These are phyloP conservation scores for Semibalanus balanoides DNA, from an alignment of 1,140 invertebrate genomes.

Conservation along the genomic window DNA sequence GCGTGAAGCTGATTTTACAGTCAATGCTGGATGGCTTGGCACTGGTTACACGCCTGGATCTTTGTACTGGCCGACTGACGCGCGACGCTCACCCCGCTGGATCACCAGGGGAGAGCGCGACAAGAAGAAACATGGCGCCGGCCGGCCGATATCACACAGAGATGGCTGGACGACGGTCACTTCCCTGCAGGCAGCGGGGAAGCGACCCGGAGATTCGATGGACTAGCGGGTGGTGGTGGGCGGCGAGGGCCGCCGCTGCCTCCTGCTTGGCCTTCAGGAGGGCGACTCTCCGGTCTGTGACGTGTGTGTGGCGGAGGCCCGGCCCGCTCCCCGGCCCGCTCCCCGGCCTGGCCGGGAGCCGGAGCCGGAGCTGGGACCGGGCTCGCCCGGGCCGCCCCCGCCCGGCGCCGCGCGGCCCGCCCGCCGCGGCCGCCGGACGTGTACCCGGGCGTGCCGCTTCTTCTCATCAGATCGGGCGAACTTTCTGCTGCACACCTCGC, in stretches of 20 bases:
- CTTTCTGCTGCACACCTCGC: slow-evolving; percentile 19
- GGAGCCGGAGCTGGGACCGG: background rate
- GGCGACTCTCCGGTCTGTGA: background rate
- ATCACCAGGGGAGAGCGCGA: no score
- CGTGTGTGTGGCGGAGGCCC: background rate
- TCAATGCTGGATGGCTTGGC: background rate
- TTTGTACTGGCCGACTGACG: background rate
- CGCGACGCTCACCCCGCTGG: no score
- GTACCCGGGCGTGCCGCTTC: slow-evolving; percentile 19
- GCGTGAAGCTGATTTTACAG: background rate
- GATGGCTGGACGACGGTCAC: no score
- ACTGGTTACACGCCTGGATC: background rate
- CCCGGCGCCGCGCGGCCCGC: slow-evolving; percentile 44
- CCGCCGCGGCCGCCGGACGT: slow-evolving; percentile 78
- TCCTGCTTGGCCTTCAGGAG: no score
- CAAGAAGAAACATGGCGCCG: no score
- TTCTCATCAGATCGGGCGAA: slow-evolving; percentile 21
- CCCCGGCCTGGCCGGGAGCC: background rate
- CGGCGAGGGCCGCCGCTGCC: no score
- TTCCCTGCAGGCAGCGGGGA: no score
- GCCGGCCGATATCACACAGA: background rate
- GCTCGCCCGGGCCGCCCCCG: slow-evolving; percentile 12
- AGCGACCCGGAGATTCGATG: background rate
- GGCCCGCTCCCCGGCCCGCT: slow-evolving; percentile 3
- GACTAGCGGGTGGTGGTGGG: background rate